These are phyloP conservation scores for Sericinus montela DNA, from an alignment of 2,888 invertebrate species.

Conservation along the genomic window DNA sequence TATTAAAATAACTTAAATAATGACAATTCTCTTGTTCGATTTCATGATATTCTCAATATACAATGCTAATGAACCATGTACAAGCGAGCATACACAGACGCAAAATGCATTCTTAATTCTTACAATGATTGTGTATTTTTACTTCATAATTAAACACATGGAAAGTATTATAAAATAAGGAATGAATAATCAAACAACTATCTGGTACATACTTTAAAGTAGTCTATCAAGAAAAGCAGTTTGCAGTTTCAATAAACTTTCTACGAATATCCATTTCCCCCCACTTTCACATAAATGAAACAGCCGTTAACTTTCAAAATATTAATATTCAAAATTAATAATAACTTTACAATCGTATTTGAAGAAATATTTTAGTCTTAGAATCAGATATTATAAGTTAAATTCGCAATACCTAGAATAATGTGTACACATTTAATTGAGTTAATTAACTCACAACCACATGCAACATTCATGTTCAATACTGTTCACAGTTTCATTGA, in stretches of 20 bases:
- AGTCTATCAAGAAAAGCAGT: background rate
- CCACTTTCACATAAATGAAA: too few relatives aligned
- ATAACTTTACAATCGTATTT: too few relatives aligned
- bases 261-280: background rate
- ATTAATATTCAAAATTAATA: too few relatives aligned
- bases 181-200: slow-evolving; percentile 32
- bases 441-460: slow-evolving; percentile 1
- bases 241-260: background rate
- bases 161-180: slow-evolving; percentile 38
- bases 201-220: slow-evolving; percentile 16
- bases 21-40: slow-evolving; percentile 57
- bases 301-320: too few relatives aligned
- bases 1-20: slow-evolving; percentile 10
- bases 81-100: slow-evolving; percentile 45
- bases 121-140: slow-evolving; percentile 35
- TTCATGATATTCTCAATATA: slow-evolving; percentile 65
- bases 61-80: slow-evolving; percentile 43
- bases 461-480: slow-evolving; percentile 4
- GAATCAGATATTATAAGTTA: background rate
- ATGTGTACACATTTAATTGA: background rate
- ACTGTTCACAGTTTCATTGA: slow-evolving; percentile 6
- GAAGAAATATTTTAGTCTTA: background rate
- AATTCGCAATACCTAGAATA: background rate
- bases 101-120: slow-evolving; percentile 57
- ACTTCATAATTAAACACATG: slow-evolving; percentile 44